These are phyloP conservation scores for Linyphia triangularis DNA, from an alignment of 2,888 invertebrate genomes.

Conservation along the genomic window DNA sequence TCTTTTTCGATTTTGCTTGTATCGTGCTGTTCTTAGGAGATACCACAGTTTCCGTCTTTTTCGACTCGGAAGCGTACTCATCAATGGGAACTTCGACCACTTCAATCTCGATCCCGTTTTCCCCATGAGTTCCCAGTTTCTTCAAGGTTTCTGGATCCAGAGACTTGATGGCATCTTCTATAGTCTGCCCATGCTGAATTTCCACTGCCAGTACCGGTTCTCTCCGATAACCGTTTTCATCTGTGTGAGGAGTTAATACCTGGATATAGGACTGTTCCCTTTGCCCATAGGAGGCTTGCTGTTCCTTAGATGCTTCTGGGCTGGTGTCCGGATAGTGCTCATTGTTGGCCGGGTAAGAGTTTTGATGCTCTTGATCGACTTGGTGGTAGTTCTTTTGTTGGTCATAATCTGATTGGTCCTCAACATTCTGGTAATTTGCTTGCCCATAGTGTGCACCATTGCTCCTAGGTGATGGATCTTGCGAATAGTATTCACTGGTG, in stretches of 20 bases:
- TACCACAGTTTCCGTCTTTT: slow-evolving; percentile 62
- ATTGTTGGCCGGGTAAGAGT: background rate
- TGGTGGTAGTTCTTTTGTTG: slow-evolving; percentile 5
- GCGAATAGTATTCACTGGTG: background rate
- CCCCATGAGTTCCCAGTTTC: slow-evolving; percentile 57
- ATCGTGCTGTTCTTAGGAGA: slow-evolving; percentile 43
- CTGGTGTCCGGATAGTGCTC: slow-evolving; percentile 15
- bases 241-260: slow-evolving; percentile 39
- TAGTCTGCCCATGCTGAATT: slow-evolving; percentile 61
- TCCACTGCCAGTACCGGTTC: slow-evolving; percentile 70
- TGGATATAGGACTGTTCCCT: slow-evolving; percentile 50
- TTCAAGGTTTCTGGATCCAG: slow-evolving; percentile 59
- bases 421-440: slow-evolving; percentile 4
- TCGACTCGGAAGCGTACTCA: slow-evolving; percentile 67
- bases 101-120: slow-evolving; percentile 72
- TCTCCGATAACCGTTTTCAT: slow-evolving; percentile 51
- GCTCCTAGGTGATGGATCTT: slow-evolving; percentile 9
- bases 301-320: background rate
- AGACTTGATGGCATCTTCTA: slow-evolving; percentile 70
- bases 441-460: slow-evolving; percentile 17
- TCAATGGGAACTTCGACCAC: slow-evolving; percentile 66
- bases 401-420: background rate
- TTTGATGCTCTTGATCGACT: background rate
- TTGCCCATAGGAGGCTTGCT: slow-evolving; percentile 13
- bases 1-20: background rate